Conservation (phyloP, 2,888 invertebrate genomes). For the Noctua pronuba region DNA sequence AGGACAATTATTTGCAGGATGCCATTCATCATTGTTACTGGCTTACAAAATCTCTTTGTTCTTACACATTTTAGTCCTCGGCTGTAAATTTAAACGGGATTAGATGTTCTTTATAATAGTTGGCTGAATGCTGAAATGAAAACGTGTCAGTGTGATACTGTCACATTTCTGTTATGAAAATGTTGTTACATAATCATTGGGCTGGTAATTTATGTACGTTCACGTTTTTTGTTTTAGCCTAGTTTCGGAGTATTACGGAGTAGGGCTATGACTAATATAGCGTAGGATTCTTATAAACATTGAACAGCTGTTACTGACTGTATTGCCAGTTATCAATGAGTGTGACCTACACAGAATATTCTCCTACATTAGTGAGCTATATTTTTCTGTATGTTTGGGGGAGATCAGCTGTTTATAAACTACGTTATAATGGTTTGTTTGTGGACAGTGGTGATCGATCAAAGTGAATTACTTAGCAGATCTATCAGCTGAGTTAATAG, state of each 20-base stretch:
- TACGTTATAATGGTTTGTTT: constrained; percentile 12
- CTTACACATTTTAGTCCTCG: constrained; percentile 64
- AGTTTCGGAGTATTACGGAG: constrained; percentile 32
- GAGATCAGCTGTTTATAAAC: constrained; percentile 41
- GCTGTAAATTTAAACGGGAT: constrained; percentile 65
- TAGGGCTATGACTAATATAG: constrained; percentile 40
- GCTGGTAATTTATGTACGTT: constrained; percentile 46
- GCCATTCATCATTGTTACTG: constrained; percentile 82
- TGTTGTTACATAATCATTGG: constrained; percentile 31
- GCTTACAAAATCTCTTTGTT: constrained; percentile 75
- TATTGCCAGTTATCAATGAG: constrained; percentile 57
- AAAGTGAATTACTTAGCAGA: constrained; percentile 39
- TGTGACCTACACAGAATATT: constrained; percentile 40
- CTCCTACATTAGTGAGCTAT: constrained; percentile 2
- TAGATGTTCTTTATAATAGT: constrained; percentile 62
- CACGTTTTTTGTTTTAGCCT: constrained; percentile 54
- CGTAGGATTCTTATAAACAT: constrained; percentile 57
- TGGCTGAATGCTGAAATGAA: constrained; percentile 44
- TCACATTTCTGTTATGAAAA: constrained; percentile 26
- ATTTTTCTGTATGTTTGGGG: constrained; percentile 14
- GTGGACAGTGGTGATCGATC: constrained; percentile 34
- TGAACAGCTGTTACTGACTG: constrained; percentile 52
- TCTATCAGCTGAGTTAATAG: constrained; percentile 51
- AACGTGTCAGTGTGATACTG: constrained; percentile 52
- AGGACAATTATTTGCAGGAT: constrained; percentile 87